Evolutionary conservation across 2,888 invertebrate genomes (phyloP).

Genomic region (Baccha elongata): DNA sequence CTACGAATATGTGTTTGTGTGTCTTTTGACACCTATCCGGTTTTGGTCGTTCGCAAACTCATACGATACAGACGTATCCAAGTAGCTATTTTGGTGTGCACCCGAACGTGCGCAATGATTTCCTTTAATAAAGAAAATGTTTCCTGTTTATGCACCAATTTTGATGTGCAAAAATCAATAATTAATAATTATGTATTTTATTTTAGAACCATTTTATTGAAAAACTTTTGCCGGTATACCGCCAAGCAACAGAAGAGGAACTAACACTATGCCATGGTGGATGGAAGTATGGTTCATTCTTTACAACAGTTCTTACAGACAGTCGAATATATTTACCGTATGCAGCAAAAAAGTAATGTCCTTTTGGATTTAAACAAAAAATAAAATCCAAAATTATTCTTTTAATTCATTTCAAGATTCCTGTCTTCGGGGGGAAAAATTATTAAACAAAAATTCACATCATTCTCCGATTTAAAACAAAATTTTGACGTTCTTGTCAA

Average conservation of each 20-base stretch:
- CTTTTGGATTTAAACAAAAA: conserved; percentile 51
- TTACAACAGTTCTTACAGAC: conserved; percentile 90
- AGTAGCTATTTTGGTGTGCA: too few species aligned
- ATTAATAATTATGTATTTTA: neutral
- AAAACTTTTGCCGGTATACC: conserved; percentile 89
- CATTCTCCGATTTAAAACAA: conserved; percentile 85
- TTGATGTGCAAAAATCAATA: too few species aligned
- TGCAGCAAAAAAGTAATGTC: conserved; percentile 86
- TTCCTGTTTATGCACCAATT: too few species aligned
- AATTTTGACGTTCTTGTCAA: conserved; percentile 90
- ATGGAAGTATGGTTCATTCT: conserved; percentile 93
- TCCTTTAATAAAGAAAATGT: too few species aligned
- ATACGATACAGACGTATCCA: too few species aligned
- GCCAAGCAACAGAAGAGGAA: conserved; percentile 88
- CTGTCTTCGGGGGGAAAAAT: conserved; percentile 86
- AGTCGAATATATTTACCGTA: conserved; percentile 90
- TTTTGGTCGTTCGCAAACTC: too few species aligned
- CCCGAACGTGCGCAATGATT: too few species aligned
- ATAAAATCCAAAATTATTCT: neutral
- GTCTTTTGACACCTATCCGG: too few species aligned
- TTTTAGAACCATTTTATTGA: conserved; percentile 90
- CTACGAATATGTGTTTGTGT: too few species aligned
- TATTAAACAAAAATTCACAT: conserved; percentile 84
- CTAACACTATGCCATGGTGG: conserved; percentile 87
- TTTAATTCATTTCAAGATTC: conserved; percentile 83